Evolutionary conservation across 2,113 vertebrate genomes (phyloP).

Genomic region (Pomatostomus ruficeps): DNA sequence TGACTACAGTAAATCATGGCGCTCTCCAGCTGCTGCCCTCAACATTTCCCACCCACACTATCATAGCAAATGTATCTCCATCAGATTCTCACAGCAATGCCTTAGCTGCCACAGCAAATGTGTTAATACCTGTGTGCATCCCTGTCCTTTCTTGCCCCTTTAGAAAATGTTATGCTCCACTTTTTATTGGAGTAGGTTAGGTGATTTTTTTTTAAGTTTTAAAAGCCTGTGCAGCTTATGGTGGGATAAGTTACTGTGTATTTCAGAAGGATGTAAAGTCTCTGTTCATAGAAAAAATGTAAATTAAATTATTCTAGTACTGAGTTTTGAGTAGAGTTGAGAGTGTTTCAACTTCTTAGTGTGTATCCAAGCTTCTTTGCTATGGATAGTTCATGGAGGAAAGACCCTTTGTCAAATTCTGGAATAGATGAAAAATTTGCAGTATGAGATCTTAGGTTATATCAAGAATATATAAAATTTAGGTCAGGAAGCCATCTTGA

Average conservation of each 20-base stretch:
- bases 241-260: background rate
- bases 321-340: background rate
- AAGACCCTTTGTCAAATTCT: background rate
- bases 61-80: background rate
- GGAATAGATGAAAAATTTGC: background rate
- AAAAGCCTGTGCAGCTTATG: background rate
- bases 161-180: background rate
- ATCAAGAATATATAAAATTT: background rate
- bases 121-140: background rate
- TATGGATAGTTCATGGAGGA: background rate
- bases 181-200: background rate
- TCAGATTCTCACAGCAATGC: background rate
- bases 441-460: background rate
- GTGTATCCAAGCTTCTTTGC: background rate
- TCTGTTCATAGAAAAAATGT: background rate
- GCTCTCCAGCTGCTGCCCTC: background rate
- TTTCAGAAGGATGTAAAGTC: background rate
- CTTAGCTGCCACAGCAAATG: background rate
- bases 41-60: background rate
- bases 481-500: background rate
- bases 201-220: background rate
- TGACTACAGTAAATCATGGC: background rate
- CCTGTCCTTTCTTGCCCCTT: background rate
- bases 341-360: background rate
- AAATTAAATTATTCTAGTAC: background rate